phyloP scores from a whole-genome alignment of 2,888 invertebrate species.

The Drosophila yooni region DNA sequence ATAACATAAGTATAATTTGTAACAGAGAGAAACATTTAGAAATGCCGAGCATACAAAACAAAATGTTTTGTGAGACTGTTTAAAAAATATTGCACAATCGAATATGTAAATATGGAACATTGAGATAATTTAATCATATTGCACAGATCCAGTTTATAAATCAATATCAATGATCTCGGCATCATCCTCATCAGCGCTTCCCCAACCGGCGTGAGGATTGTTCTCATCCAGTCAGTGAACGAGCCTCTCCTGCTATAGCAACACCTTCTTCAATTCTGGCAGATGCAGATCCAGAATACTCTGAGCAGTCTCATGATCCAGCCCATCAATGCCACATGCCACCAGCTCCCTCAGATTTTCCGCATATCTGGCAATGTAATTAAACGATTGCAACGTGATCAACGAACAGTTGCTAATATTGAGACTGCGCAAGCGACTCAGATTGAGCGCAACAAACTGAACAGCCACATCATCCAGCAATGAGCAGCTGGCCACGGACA shows the following conservation, averaged over 20 bases:
- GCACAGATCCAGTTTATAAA: conserved; percentile 40
- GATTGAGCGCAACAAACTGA: conserved; percentile 41
- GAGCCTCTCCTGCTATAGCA: conserved; percentile 74
- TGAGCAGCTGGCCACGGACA: conserved; percentile 69
- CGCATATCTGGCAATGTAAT: conserved; percentile 55
- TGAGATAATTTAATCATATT: conserved; percentile 40
- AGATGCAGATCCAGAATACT: conserved; percentile 50
- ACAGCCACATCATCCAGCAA: conserved; percentile 66
- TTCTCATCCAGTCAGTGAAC: conserved; percentile 63
- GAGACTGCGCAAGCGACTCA: conserved; percentile 69
- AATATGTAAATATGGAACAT: conserved; percentile 4
- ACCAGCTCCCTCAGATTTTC: conserved; percentile 64
- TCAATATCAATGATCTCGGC: conserved; percentile 62
- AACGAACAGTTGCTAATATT: conserved; percentile 73
- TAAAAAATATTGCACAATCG: background rate
- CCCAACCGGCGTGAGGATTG: conserved; percentile 50
- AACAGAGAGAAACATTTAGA: background rate
- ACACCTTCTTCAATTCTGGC: conserved; percentile 63
- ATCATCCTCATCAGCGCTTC: conserved; percentile 59
- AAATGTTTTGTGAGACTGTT: background rate
- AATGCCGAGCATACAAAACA: background rate
- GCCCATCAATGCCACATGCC: conserved; percentile 66
- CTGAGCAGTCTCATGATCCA: conserved; percentile 58
- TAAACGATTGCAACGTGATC: conserved; percentile 60
- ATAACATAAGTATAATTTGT: conserved; percentile 1